Evolutionary conservation across 1,140 invertebrate species (phyloP), one percentile per base, ranked within the genome.

Genomic region (Drosophila saltans): DNA sequence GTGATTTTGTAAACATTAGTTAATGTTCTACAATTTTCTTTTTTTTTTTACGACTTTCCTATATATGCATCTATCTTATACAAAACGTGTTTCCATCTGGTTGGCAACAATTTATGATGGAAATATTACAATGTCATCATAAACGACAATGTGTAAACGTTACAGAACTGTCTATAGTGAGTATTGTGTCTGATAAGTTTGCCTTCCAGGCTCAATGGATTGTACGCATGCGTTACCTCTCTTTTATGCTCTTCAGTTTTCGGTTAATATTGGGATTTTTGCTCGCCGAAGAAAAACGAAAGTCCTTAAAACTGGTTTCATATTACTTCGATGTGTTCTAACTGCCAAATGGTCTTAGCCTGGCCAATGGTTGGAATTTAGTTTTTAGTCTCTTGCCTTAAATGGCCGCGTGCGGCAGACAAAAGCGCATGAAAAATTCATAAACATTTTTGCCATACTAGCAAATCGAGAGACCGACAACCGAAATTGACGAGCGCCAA

Each of bases 401-500:
- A 88, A 89, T 89, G 83, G 83, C 84, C 84, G 84, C 84, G 84
- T 88, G 77, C 71, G 83, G 83, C 83, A 88, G 83, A 88, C 83
- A 88, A 88, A 88, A 88, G 83, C 83, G 83, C 84, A 88, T 88
- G 80, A 88, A 88, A 88, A 88, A 88, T 88, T 88, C 84, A 88
- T 88, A 80, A 72, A 69, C 28, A 39, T 65, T 66, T 56, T 78
- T 57, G 67, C 24, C 68, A 69, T 56, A 66, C 21, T 52, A 52
- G 45, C 45, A 52, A 52, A 52, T 52, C 66, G 65, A 77, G 30
- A 43, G 60, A 59, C 16, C 57, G 57, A 39, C 33, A 59, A 39
- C 26, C 55, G 68, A 40, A 58, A 67, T 57, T 56, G 67, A 57
- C 39, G 63, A 30, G 16, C 48, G 59, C 28, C 21, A 71, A 58